Evolutionary conservation across 2,888 invertebrate genomes (phyloP).

Genomic region (Andrena haemorrhoa): DNA sequence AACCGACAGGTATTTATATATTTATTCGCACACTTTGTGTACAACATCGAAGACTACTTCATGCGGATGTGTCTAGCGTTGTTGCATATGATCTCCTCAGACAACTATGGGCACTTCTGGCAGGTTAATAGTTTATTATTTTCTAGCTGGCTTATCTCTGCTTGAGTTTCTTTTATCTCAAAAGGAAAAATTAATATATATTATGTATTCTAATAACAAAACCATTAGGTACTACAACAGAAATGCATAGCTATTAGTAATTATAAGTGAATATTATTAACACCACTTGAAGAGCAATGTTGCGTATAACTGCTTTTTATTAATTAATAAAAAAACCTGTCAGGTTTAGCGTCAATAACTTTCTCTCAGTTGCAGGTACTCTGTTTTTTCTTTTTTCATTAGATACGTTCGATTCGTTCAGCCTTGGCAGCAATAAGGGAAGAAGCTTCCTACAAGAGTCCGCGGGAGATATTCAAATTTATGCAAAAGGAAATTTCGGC

Average conservation of each 20-base stretch:
- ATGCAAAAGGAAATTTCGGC: conserved; percentile 86
- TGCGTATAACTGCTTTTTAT: neutral
- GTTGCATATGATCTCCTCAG: neutral
- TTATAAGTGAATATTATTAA: neutral
- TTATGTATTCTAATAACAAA: neutral
- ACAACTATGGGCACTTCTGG: neutral
- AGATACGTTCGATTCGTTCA: conserved; percentile 78
- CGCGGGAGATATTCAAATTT: conserved; percentile 87
- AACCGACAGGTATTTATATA: conserved; percentile 84
- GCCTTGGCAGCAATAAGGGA: conserved; percentile 86
- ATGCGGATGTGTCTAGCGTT: too few relatives aligned
- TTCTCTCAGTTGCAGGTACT: conserved; percentile 10
- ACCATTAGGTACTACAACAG: too few relatives aligned
- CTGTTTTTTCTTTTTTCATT: conserved; percentile 27
- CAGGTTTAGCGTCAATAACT: neutral
- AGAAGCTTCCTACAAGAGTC: conserved; percentile 85
- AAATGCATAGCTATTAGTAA: too few relatives aligned
- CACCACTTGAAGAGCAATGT: neutral
- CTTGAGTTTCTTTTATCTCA: neutral
- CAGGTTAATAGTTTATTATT: neutral
- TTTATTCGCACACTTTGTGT: neutral
- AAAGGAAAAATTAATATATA: neutral
- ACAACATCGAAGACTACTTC: neutral
- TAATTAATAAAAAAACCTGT: neutral
- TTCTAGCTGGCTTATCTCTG: neutral